Percentiles rank a stretch among this genome's conserved stretches.
Evolutionary conservation across 2,797 vertebrate species (phyloP).

Genomic region (Anguilla marmorata): DNA sequence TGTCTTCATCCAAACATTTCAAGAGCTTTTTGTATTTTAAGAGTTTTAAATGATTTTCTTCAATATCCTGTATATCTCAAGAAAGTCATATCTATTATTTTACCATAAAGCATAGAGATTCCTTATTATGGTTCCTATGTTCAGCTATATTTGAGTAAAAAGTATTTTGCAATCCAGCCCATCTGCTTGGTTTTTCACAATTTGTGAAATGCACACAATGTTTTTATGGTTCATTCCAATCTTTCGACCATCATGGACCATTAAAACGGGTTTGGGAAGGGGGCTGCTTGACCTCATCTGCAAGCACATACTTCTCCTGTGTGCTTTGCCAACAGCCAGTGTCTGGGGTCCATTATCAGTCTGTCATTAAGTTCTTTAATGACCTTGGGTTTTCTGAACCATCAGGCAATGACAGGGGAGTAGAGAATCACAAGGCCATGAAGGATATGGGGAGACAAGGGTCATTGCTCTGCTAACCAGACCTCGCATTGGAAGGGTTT

Average conservation of each 20-base stretch:
- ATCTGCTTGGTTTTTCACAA: conserved; percentile 57
- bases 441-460: conserved; percentile 29
- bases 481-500: conserved; percentile 17
- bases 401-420: conserved; percentile 21
- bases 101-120: neutral
- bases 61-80: neutral
- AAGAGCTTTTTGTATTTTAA: neutral
- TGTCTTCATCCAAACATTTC: no score
- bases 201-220: conserved; percentile 42
- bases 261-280: conserved; percentile 50
- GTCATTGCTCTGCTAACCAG: neutral
- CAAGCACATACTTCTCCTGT: conserved; percentile 31
- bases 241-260: conserved; percentile 57
- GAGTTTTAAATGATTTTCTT: no score
- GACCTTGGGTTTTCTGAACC: conserved; percentile 22
- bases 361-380: conserved; percentile 42
- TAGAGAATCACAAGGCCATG: neutral
- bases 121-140: conserved; percentile 32
- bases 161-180: conserved; percentile 49
- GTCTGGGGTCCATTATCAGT: conserved; percentile 47
- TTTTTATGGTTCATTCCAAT: conserved; percentile 64
- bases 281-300: conserved; percentile 47
- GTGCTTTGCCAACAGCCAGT: conserved; percentile 40
- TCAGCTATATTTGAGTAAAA: conserved; percentile 36
- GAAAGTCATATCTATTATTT: neutral